Base-by-base conservation (phyloP, 1,140 invertebrate genomes). In the Apocrypta bakeri region DNA sequence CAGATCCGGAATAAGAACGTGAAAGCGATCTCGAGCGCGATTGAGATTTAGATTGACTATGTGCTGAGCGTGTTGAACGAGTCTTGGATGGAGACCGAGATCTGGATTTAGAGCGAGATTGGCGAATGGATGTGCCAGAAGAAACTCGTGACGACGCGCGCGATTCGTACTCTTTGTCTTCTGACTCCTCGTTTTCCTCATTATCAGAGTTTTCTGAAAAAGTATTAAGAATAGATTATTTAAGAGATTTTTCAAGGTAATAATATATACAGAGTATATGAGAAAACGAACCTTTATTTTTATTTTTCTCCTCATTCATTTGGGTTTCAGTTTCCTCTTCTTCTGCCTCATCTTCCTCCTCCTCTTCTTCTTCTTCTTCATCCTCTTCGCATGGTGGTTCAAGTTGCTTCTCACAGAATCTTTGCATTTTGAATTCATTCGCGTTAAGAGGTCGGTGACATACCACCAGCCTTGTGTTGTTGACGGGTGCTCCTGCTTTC, bases 371-470 rank as follows among this genome's bases (percentile, higher is more conserved):
- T 48, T 93, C 92, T 63, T 94, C 95, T 79, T 96, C 95, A 78
- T 97, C 96, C 64, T 96, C 96, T 79, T 96, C 96, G 85, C 96
- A 96, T 86, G 96, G 94, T 25, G 97, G 97, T 88, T 99, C 97
- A 11, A 99, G 91, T 89, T 98, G 97, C 86, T 95, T 56, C 90
- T 98, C 96, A 77, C 98, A 92, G 77, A 96, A 95, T 42, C 97
- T 92, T 89, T 99, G 97, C 94, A 97, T 96, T 84, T 95, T 94
- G 87, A 97, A 96, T 90, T 99, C 98, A 77, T 94, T 92, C 0
- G 96, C 96, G 88, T 96, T 96, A n/a, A 99, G 93, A 6, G 96
- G 95, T 72, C 98, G 93, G 90, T 99, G 98, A 81, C 97, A 96
- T 0, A 99, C 98, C 83, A 99, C 95, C 2, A 99, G 92, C 79